phyloP scores from a whole-genome alignment of 2,888 invertebrate species.

The Pyrrhia umbra region DNA sequence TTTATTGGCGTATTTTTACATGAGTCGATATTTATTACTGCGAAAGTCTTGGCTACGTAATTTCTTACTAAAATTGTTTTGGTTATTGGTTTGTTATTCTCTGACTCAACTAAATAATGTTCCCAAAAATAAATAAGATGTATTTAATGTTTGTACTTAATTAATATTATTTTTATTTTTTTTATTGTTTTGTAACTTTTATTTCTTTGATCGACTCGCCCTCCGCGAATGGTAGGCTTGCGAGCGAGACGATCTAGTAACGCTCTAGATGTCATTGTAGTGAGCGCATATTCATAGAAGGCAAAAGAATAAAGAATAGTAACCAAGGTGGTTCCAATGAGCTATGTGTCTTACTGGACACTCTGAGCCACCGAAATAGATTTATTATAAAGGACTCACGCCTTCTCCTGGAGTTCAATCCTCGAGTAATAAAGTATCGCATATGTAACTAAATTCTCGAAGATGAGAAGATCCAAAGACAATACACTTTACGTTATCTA shows the following conservation, averaged over 20 bases:
- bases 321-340: too few relatives aligned
- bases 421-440: background rate
- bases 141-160: background rate
- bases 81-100: slow-evolving; percentile 14
- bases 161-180: slow-evolving; percentile 1
- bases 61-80: slow-evolving; percentile 21
- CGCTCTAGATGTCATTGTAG: too few relatives aligned
- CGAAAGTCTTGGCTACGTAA: background rate
- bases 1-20: slow-evolving; percentile 29
- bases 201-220: background rate
- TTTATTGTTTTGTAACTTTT: slow-evolving; percentile 16
- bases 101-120: slow-evolving; percentile 24
- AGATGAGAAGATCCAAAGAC: background rate
- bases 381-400: too few relatives aligned
- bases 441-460: background rate
- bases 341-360: too few relatives aligned
- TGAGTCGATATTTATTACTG: slow-evolving; percentile 22
- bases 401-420: background rate
- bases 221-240: too few relatives aligned
- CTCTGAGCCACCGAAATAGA: too few relatives aligned
- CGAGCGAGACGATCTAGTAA: too few relatives aligned
- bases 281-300: too few relatives aligned
- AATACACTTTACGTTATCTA: background rate
- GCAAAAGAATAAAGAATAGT: too few relatives aligned
- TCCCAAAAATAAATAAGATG: background rate